phyloP scores from a whole-genome alignment of 2,797 vertebrate species.

The Tapera naevia region DNA sequence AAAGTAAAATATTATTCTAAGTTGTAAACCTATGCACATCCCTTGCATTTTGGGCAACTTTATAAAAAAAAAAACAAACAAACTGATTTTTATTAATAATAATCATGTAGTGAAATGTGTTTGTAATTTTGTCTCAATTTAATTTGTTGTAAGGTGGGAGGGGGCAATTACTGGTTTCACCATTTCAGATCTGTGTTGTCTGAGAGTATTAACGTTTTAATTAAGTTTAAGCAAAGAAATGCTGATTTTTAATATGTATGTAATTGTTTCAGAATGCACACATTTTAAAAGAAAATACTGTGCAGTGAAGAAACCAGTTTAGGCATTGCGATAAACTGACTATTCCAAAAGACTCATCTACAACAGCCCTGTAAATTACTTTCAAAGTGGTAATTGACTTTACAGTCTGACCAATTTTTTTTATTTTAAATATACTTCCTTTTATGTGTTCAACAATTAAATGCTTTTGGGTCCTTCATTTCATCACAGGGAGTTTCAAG shows the following conservation, averaged over 20 bases:
- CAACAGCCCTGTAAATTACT: conserved; percentile 95
- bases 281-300: conserved; percentile 85
- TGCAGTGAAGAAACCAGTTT: conserved; percentile 86
- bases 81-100: conserved; percentile 93
- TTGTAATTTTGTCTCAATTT: conserved; percentile 93
- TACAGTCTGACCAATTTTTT: conserved; percentile 92
- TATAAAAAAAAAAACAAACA: conserved; percentile 83
- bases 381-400: conserved; percentile 87
- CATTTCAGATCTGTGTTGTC: conserved; percentile 94
- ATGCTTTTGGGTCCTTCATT: conserved; percentile 84
- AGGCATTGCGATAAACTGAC: conserved; percentile 84
- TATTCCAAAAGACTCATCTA: conserved; percentile 84
- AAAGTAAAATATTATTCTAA: conserved; percentile 82
- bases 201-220: conserved; percentile 94
- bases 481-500: conserved; percentile 67
- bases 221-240: conserved; percentile 83
- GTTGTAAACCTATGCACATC: conserved; percentile 94
- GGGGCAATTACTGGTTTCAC: conserved; percentile 84
- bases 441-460: conserved; percentile 94
- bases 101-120: conserved; percentile 95
- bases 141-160: conserved; percentile 88
- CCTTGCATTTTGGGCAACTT: conserved; percentile 92
- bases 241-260: conserved; percentile 93
- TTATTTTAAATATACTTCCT: conserved; percentile 94
- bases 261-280: conserved; percentile 94